Evolutionary conservation across 2,797 vertebrate species (phyloP), one percentile per base, ranked within the genome.

Genomic region (Chelidonichthys spinosus): DNA sequence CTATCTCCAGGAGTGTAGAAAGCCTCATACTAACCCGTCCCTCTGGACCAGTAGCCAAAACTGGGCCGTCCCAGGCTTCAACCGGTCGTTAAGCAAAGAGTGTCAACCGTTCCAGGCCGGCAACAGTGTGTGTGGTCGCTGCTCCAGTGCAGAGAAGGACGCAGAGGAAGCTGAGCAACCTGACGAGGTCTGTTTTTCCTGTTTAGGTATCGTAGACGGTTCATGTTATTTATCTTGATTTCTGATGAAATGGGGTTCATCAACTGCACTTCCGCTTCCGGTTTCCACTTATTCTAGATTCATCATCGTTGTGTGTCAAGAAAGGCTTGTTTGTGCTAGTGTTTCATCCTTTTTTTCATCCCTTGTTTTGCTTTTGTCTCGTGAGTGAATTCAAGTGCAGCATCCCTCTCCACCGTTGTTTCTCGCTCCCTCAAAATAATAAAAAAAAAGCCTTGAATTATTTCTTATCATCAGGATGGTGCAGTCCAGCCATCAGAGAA

Each of bases 1-100:
- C 68, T 76, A 59, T 84, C 83, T 87, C 79, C 88, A 96, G 95
- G 93, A 90, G 59, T 80, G 90, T 73, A 90, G 81, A 87, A 94
- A 87, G 44, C 88, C 85, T 92, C 89, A 92, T 75, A 87, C 80
- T 82, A 94, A 93, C 81, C 84, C 90, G 82, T 91, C 87, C 69
- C 83, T 89, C 68, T 90, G 84, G 81, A 85, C 87, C 47, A 73
- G 80, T 69, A 81, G 85, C 78, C 91, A 90, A 56, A 89, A 84
- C 78, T 94, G 95, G 95, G 87, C 86, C 72, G 70, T 85, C 56
- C 88, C 92, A 54, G 81, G 88, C 63, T 86, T 94, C 58, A 39
- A 78, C 76, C 92, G 95, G 93, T 82, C 81, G 70, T 90, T 80
- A 37, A 91, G 89, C 63, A 85, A 76, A 69, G 78, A 63, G 33